Conservation (phyloP, 2,888 invertebrate genomes). For the Nematopogon swammerdamellus region DNA sequence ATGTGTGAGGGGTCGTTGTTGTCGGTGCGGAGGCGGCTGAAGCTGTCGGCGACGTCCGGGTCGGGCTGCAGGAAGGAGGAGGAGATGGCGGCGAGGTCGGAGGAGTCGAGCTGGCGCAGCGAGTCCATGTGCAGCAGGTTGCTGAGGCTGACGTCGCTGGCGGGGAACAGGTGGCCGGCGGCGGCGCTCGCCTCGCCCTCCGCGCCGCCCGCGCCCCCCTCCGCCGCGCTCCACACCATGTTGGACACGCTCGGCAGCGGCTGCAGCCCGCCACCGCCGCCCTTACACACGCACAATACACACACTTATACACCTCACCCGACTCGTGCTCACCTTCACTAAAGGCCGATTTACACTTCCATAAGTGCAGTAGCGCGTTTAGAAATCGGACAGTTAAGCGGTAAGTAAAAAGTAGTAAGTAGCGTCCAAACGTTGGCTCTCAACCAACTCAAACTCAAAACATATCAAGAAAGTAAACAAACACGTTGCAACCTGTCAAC, state of each 20-base stretch:
- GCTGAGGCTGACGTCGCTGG: conserved; percentile 10
- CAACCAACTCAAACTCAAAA: too few relatives aligned
- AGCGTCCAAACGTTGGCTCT: too few relatives aligned
- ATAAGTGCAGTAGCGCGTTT: too few relatives aligned
- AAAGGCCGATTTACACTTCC: conserved; percentile 1
- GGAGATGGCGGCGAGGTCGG: conserved; percentile 45
- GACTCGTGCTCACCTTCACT: conserved; percentile 17
- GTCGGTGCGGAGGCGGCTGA: conserved; percentile 11
- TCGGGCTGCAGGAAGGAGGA: conserved; percentile 17
- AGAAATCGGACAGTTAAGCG: background rate
- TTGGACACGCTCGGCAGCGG: too few relatives aligned
- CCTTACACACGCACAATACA: background rate
- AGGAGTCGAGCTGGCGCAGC: conserved; percentile 37
- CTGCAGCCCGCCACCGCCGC: background rate
- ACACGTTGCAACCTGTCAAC: too few relatives aligned
- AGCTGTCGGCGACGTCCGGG: conserved; percentile 4
- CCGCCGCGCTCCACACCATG: too few relatives aligned
- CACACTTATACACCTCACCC: conserved; percentile 14
- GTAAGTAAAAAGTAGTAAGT: too few relatives aligned
- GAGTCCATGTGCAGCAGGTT: conserved; percentile 17
- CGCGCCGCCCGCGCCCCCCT: too few relatives aligned
- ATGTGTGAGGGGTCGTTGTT: too few relatives aligned
- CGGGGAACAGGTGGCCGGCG: too few relatives aligned
- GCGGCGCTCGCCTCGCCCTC: too few relatives aligned
- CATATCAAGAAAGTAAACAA: too few relatives aligned